These are phyloP conservation scores for Xiphydria camelus DNA, from an alignment of 2,888 invertebrate genomes.

Conservation along the genomic window DNA sequence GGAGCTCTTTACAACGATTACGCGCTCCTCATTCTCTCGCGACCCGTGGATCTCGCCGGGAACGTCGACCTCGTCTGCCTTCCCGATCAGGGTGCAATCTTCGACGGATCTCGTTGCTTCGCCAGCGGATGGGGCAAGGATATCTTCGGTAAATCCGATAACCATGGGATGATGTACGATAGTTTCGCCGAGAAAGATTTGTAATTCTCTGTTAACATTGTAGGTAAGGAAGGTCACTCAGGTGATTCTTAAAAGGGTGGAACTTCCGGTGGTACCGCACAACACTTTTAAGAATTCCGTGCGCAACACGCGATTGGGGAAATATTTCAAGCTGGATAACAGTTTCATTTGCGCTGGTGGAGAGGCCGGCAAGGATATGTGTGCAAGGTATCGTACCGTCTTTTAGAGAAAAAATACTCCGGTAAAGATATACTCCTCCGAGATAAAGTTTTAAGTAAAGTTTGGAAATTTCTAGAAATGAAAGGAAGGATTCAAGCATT, in stretches of 20 bases:
- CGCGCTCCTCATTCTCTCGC: conserved; percentile 69
- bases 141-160: conserved; percentile 67
- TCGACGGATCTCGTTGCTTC: conserved; percentile 64
- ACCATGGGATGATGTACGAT: no score
- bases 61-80: conserved; percentile 75
- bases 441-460: conserved; percentile 6
- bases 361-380: conserved; percentile 70
- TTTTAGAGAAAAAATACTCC: conserved; percentile 1
- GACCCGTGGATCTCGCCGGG: conserved; percentile 65
- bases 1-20: conserved; percentile 75
- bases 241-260: conserved; percentile 71
- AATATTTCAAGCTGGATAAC: conserved; percentile 67
- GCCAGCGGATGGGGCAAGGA: conserved; percentile 80
- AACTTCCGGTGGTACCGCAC: conserved; percentile 69
- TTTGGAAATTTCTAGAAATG: conserved; percentile 21
- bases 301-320: conserved; percentile 70
- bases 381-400: no score
- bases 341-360: conserved; percentile 82
- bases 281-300: conserved; percentile 66
- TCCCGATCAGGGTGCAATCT: conserved; percentile 59
- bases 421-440: no score
- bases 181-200: no score
- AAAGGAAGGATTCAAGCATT: conserved; percentile 17
- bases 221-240: conserved; percentile 61
- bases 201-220: no score